These are phyloP conservation scores for Acrocephalus kingi DNA, from an alignment of 2,113 vertebrate genomes.

Conservation along the genomic window DNA sequence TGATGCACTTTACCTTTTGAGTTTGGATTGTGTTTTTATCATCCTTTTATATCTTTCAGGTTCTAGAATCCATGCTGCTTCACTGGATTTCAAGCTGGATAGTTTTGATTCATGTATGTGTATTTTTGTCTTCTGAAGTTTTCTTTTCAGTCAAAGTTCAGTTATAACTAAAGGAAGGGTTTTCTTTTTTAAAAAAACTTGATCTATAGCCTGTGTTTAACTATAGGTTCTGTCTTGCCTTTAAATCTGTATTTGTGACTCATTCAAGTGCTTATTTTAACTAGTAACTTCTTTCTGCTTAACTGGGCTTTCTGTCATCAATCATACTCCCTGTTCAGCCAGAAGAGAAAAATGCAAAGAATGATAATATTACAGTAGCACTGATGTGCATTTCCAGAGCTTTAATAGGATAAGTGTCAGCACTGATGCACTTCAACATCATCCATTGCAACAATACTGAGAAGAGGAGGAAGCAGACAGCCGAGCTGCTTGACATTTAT, in stretches of 20 bases:
- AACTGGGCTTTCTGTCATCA: neutral
- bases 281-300: neutral
- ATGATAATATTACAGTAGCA: neutral
- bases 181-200: neutral
- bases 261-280: neutral
- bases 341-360: neutral
- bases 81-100: neutral
- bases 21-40: neutral
- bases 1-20: neutral
- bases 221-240: neutral
- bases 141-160: neutral
- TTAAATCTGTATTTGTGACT: neutral
- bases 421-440: neutral
- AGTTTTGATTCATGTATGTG: accelerated
- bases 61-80: neutral
- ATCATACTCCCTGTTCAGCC: neutral
- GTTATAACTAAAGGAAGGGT: neutral
- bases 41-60: neutral
- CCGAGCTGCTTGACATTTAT: neutral
- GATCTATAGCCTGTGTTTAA: neutral
- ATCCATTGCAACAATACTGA: neutral
- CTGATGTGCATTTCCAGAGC: neutral
- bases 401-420: conserved; percentile 1
- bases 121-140: neutral
- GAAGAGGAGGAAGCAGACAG: neutral